phyloP scores from a whole-genome alignment of 1,140 invertebrate species.

The Drosophila sp. region DNA sequence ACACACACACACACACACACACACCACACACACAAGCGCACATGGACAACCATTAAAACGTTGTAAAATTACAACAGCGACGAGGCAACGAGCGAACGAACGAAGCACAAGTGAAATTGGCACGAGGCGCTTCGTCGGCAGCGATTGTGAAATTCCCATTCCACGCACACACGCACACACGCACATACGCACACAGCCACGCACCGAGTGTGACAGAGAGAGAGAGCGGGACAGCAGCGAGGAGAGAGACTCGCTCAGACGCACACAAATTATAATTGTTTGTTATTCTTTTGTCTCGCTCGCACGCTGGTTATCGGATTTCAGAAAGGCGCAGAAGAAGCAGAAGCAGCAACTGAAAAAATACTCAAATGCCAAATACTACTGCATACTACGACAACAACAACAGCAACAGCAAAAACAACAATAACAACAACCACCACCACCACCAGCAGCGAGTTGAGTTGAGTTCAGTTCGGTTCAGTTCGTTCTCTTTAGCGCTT shows the following conservation, averaged over 20 bases:
- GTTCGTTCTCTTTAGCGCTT: conserved; percentile 23
- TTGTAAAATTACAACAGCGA: conserved; percentile 58
- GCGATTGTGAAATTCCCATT: conserved; percentile 73
- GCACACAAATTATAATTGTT: conserved; percentile 73
- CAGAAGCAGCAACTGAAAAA: conserved; percentile 39
- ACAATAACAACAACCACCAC: conserved; percentile 31
- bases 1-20: background rate
- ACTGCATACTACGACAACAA: conserved; percentile 75
- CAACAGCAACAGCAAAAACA: too few relatives aligned
- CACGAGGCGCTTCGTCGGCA: conserved; percentile 56
- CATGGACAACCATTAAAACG: conserved; percentile 26
- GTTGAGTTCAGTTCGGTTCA: conserved; percentile 17
- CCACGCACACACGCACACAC: conserved; percentile 34
- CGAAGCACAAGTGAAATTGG: conserved; percentile 74
- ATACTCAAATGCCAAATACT: conserved; percentile 70
- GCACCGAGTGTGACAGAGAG: too few relatives aligned
- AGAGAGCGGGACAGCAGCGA: conserved; percentile 4
- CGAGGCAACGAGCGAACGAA: conserved; percentile 15
- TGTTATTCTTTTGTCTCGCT: conserved; percentile 82
- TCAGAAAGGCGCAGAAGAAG: conserved; percentile 64
- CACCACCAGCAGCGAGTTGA: background rate
- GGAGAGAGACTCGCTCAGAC: conserved; percentile 44
- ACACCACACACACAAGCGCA: conserved; percentile 14
- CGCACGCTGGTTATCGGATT: conserved; percentile 80
- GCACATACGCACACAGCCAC: conserved; percentile 14